Evolutionary conservation across 2,888 invertebrate genomes (phyloP), one percentile per base, ranked within the genome.

Genomic region (Augochlorella aurata): DNA sequence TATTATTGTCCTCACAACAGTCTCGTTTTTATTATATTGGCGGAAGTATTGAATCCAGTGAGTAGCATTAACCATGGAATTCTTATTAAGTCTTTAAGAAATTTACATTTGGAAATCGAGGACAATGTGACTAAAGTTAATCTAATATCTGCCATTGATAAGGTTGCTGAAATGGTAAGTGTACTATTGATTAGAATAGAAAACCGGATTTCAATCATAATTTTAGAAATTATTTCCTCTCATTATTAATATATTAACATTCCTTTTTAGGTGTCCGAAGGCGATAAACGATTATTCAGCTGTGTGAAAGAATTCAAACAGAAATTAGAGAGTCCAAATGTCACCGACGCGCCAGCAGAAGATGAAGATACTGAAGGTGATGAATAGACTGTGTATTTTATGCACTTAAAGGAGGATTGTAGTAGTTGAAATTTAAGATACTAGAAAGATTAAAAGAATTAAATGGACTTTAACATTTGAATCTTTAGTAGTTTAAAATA

Each of bases 1-100:
- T 54, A 83, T 9, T 90, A 89, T 67, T 79, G 76, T 9, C 78
- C 77, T 0, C 93, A 93, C 67, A 93, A 93, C 74, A 91, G 90
- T 82, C 84, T 93, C 14, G 90, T 91, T 0, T 90, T 90, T 67
- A 84, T 88, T 18, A 92, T 93, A 21, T 74, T 93, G 16, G 88
- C 87, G 29, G 93, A 93, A 80, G 81, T 91, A 14, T 69, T 92
- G 16, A 90, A 91, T 79, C 86, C 87, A 0, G 77, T 88, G 0
- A 90, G 90, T 18, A 87, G 81, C 14, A 89, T 93, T 12, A 85
- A 88, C 54, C 77, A 85, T n/a, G 85, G 90, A 14, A 83, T 90
- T 2, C 87, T 93, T 2, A 82, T 92, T 18, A 92, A 89, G 76
- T 90, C 91, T 5, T 83, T 93, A 14, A 91, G 89, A 68, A 82